A percentile compares a stretch with the other conserved stretches of the same genome.
These are phyloP conservation scores for Neolamprologus modestus DNA, from an alignment of 2,113 vertebrate species.

Conservation along the genomic window DNA sequence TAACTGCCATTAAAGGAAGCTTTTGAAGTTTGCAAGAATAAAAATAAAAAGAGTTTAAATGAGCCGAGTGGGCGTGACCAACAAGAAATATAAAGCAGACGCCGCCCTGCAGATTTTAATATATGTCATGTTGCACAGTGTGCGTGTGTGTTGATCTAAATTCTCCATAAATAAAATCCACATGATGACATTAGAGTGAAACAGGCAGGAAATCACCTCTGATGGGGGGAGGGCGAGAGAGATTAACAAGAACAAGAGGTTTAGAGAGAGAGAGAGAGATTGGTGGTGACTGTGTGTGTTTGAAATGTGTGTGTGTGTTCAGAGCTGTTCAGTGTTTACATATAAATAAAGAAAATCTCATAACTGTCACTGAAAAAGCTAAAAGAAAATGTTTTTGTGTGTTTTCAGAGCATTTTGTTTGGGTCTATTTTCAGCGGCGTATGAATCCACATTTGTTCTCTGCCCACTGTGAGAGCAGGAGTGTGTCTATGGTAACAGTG, in stretches of 20 bases:
- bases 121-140: neutral
- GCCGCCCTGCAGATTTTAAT: neutral
- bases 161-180: neutral
- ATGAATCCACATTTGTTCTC: neutral
- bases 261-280: neutral
- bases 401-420: neutral
- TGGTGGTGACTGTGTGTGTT: neutral
- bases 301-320: neutral
- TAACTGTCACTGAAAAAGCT: fast-evolving
- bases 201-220: slow-evolving; percentile 6
- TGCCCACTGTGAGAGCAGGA: neutral
- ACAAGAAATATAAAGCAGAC: neutral
- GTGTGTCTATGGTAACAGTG: neutral
- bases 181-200: neutral
- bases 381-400: neutral
- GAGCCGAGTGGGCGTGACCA: fast-evolving
- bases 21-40: neutral
- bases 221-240: neutral
- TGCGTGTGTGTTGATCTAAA: neutral
- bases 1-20: fast-evolving
- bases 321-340: neutral
- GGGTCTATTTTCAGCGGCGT: neutral
- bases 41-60: neutral
- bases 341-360: neutral
- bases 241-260: slow-evolving; percentile 12